Base-by-base conservation (phyloP, 1,140 invertebrate species). In the Anadara kagoshimensis region DNA sequence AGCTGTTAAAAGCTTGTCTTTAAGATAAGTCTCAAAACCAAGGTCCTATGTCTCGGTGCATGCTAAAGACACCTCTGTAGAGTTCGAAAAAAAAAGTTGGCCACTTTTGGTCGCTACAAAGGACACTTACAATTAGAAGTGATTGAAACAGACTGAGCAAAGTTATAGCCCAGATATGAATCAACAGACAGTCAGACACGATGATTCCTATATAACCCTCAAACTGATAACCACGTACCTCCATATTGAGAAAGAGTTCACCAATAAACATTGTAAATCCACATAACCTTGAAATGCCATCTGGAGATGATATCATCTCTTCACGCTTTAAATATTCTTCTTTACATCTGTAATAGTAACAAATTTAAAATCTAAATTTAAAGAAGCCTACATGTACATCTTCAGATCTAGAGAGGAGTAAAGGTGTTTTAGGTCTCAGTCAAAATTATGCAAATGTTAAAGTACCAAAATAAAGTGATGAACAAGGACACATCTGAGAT, bases 201-300 rank as follows among this genome's bases (percentile, higher is more conserved):
- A n/a, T n/a, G n/a, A n/a, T n/a, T n/a, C n/a, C n/a, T 47, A 73
- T 5, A 61, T 5, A 41, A 29, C 7, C 0, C 43, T 20, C 71
- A 65, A n/a, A n/a, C n/a, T n/a, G n/a, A n/a, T n/a, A n/a, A n/a
- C n/a, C n/a, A n/a, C n/a, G n/a, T 75, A 85, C 83, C 75, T 83
- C 82, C 51, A 83, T 53, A 63, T 81, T 79, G 8, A 83, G 75
- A 61, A 85, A 85, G 0, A 85, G 75, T 66, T 85, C 82, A 43
- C 80, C 82, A 73, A 85, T 82, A 69, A 85, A 81, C 71, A 85
- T 78, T 41, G 83, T 75, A 36, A 85, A 76, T 56, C 82, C 81
- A 77, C 75, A 80, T 29, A 83, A 72, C 56, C 78, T 74, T 8
- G 65, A 41, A n/a, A 79, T 59, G 24, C 44, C 69, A 16, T 77